Base-by-base conservation (phyloP, 2,888 invertebrate species). In the Agriopis marginaria region DNA sequence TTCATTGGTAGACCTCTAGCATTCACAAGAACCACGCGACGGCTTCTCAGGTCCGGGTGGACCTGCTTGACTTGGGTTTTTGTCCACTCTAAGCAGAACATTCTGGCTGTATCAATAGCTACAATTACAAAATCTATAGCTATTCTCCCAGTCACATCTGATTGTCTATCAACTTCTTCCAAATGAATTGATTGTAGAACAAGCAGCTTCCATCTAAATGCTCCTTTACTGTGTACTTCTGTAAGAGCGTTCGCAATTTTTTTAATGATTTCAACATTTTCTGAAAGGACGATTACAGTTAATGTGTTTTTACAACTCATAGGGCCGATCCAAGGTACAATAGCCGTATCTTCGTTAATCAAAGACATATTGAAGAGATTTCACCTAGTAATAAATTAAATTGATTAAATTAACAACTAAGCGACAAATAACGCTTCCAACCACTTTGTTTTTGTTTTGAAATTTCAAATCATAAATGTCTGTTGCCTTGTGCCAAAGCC, bases 241-340 rank as follows among this genome's bases (percentile, higher is more conserved):
- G 82, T 75, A 5, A 94, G 77, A 49, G 90, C 88, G 78, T 89
- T 84, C 11, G 92, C 85, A 77, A 94, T 84, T 58, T 80, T 88
- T 75, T 89, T 87, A 62, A 92, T 89, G 9, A 92, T 89, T 74
- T 90, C 86, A 12, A 83, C 81, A 68, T 88, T 91, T 40, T 85
- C 80, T 7, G 93, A 93, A n/a, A 93, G 72, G 12, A 94, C 89
- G 42, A 89, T 84, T 11, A 91, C 80, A 8, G 90, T 86, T 62
- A 94, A 75, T n/a, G 82, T 79, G 59, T 93, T 93, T 81, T 84
- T 90, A 71, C 76, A 86, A 73, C 86, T 89, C 55, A 86, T 84
- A 50, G 89, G 87, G 12, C 93, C 93, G 58, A 92, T 82, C 94
- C 94, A 94, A 0, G 92, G 92, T 1, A 86, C 89, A 51, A 89